These are phyloP conservation scores for Punctoribates punctum DNA, from an alignment of 2,888 invertebrate genomes.

Conservation along the genomic window DNA sequence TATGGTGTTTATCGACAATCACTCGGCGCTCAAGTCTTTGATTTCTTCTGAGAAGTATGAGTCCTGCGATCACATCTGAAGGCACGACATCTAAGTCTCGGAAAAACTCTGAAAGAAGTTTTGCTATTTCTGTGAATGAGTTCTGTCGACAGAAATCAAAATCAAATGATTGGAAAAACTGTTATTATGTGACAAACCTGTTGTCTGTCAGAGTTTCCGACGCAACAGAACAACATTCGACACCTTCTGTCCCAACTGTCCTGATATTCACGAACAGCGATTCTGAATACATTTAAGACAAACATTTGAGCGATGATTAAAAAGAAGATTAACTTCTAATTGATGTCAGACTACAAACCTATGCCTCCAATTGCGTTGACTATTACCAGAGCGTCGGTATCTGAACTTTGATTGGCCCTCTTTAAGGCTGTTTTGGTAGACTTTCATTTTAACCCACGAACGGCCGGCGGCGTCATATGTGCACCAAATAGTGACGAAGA, in stretches of 20 bases:
- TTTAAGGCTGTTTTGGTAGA: conserved; percentile 75
- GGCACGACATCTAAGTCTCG: conserved; percentile 82
- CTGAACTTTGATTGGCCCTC: conserved; percentile 64
- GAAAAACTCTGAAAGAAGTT: conserved; percentile 75
- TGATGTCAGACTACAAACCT: conserved; percentile 61
- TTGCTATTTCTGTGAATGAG: conserved; percentile 78
- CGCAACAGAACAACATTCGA: conserved; percentile 74
- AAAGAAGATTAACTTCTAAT: too few relatives aligned
- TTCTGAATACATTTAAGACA: too few relatives aligned
- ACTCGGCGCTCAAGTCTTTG: conserved; percentile 73
- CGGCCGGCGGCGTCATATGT: conserved; percentile 81
- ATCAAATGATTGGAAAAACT: too few relatives aligned
- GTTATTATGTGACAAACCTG: conserved; percentile 56
- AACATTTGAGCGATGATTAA: too few relatives aligned
- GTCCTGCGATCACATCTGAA: conserved; percentile 77
- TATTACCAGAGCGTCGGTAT: conserved; percentile 70
- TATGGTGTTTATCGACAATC: conserved; percentile 65
- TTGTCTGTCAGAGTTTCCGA: conserved; percentile 68
- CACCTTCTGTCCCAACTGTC: conserved; percentile 83
- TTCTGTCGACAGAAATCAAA: conserved; percentile 59
- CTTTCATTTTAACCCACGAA: conserved; percentile 85
- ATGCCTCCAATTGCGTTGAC: conserved; percentile 74
- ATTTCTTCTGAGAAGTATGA: conserved; percentile 71
- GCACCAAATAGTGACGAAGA: conserved; percentile 75
- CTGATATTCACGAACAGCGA: conserved; percentile 78